Base-by-base conservation (phyloP, 37 sponge, comb jelly and placozoan species). In the Chondrosia reniformis region DNA sequence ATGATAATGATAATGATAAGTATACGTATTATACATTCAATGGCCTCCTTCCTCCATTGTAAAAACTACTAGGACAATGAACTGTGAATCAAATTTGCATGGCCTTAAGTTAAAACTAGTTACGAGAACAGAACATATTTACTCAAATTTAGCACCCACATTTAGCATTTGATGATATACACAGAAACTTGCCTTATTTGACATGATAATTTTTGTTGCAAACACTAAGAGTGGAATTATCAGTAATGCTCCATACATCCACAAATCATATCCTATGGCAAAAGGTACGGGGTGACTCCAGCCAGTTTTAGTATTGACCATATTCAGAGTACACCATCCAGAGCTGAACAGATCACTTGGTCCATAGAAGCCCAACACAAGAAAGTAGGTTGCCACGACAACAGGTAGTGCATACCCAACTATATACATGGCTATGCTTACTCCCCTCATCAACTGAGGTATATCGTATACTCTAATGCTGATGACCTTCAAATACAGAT, bases 261-360 rank as follows among this genome's bases (percentile, higher is more conserved):
- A 85, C 37, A 89, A 6, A 52, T 89, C 90, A 38, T 82, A 78
- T 0, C 79, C 90, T 64, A 89, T 38, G 9, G 79, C 31, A 4
- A 46, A 40, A 30, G 55, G 54, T 33, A 83, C 55, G 13, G 52
- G 54, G 55, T 72, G 42, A 24, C 46, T 17, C 27, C 76, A 38
- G 0, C 74, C 46, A 1, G 59, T 33, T 19, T 63, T 44, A 4
- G 38, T 24, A 24, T 80, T 61, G 65, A 79, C 27, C 24, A 84
- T 31, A 40, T 80, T 86, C 73, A 91, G 56, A 0, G 91, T 57
- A 41, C 91, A 91, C 91, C 91, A 91, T 10, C 91, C 91, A 0
- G 80, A 79, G 27, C 91, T 88, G 40, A 84, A 31, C 44, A 64
- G 80, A 27, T 76, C 34, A 9, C 80, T 76, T 19, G 84, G 67